Conservation (phyloP, 2,113 vertebrate species). For the Mormyrus iriodes region DNA sequence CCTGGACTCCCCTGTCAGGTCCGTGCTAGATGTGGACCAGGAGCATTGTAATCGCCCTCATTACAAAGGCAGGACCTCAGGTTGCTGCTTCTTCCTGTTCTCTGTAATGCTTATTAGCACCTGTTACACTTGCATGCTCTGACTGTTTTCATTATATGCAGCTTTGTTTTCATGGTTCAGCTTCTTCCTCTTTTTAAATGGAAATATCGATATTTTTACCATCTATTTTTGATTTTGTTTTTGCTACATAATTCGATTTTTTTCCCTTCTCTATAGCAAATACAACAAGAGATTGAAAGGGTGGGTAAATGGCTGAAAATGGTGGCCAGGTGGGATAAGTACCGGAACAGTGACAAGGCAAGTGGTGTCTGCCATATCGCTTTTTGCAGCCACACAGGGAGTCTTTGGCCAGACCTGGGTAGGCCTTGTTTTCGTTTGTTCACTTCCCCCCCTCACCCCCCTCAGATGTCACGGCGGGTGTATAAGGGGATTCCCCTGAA, state of each 20-base stretch:
- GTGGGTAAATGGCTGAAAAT: conserved; percentile 90
- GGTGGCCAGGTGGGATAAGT: conserved; percentile 85
- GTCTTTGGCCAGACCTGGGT: background rate
- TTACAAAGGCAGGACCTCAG: background rate
- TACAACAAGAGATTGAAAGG: conserved; percentile 75
- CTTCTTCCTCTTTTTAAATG: background rate
- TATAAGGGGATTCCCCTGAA: conserved; percentile 88
- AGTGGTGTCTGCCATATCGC: conserved; percentile 3
- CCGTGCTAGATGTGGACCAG: background rate
- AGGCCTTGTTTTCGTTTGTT: background rate
- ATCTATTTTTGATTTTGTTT: background rate
- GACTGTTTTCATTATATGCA: background rate
- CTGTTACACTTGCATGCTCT: background rate
- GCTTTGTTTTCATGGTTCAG: background rate
- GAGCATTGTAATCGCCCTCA: background rate
- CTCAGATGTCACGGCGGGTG: conserved; percentile 77
- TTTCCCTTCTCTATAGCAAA: conserved; percentile 60
- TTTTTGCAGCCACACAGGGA: background rate
- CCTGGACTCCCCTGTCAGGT: background rate
- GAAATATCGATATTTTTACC: background rate
- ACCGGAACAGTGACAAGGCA: conserved; percentile 82
- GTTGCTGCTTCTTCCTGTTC: background rate
- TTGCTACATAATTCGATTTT: background rate
- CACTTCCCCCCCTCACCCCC: background rate
- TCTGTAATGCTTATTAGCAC: background rate